phyloP scores from a whole-genome alignment of 2,113 vertebrate genomes.

The Atractosteus spatula region DNA sequence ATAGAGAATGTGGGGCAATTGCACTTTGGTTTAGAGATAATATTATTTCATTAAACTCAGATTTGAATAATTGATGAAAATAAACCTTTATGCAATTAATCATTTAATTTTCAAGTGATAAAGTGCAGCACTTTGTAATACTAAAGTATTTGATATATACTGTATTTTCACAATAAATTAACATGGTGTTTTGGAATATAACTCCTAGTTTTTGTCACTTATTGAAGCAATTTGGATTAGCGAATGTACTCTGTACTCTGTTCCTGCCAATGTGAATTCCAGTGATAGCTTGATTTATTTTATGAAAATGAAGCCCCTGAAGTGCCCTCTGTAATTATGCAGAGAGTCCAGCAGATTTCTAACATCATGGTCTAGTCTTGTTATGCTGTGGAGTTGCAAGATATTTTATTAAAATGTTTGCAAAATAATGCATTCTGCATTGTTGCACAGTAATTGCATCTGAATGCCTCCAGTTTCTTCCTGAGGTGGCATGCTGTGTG shows the following conservation, averaged over 20 bases:
- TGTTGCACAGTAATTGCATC: not conserved
- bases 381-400: not conserved
- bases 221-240: slow-evolving; percentile 2
- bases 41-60: slow-evolving; percentile 12
- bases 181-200: not conserved
- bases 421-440: not conserved
- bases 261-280: not conserved
- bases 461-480: no score
- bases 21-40: slow-evolving; percentile 13
- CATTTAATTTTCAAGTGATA: slow-evolving; percentile 17
- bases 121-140: not conserved
- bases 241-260: not conserved
- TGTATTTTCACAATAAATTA: slow-evolving; percentile 4
- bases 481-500: not conserved
- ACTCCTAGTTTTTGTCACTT: not conserved
- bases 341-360: no score
- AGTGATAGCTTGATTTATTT: not conserved
- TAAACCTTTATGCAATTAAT: slow-evolving; percentile 10
- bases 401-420: not conserved
- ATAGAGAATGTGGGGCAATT: slow-evolving; percentile 18
- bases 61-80: slow-evolving; percentile 15
- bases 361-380: not conserved
- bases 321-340: no score
- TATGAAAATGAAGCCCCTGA: no score
- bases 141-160: not conserved